A percentile compares a stretch with the other conserved stretches of the same genome.
Conservation (phyloP, 1,140 invertebrate genomes). For the Drosophila parabipectinata region DNA sequence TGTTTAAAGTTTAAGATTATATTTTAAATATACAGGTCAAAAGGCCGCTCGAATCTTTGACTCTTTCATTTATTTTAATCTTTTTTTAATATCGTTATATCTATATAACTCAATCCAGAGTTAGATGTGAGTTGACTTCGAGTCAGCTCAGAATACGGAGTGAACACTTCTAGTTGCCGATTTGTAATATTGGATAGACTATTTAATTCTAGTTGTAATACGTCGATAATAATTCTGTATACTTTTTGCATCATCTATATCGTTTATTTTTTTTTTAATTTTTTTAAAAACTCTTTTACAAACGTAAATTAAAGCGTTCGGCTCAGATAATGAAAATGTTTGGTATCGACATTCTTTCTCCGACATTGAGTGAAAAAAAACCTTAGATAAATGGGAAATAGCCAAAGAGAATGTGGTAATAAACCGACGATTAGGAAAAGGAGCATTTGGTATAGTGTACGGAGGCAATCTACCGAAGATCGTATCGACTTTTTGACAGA, state of each 20-base stretch:
- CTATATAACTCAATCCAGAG: no score
- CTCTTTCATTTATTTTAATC: no score
- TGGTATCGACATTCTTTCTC: conserved; percentile 87
- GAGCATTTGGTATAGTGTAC: conserved; percentile 95
- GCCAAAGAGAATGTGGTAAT: conserved; percentile 93
- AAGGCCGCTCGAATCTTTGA: no score
- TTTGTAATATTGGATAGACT: conserved; percentile 87
- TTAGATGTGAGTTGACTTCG: no score
- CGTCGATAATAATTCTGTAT: conserved; percentile 84
- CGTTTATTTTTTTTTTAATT: conserved; percentile 88
- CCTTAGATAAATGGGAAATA: conserved; percentile 94
- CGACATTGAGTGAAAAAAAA: conserved; percentile 84
- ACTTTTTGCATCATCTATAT: conserved; percentile 87
- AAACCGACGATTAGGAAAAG: conserved; percentile 94
- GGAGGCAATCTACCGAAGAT: conserved; percentile 92
- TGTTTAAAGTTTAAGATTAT: no score
- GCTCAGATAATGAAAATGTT: conserved; percentile 90
- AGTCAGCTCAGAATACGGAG: no score
- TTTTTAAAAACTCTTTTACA: conserved; percentile 89
- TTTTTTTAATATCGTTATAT: no score
- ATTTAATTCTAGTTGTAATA: conserved; percentile 89
- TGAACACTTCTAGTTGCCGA: conserved; percentile 84
- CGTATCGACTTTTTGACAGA: conserved; percentile 97
- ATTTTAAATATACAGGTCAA: no score
- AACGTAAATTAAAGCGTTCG: conserved; percentile 88